These are phyloP conservation scores for Apamea crenata DNA, from an alignment of 2,888 invertebrate genomes.

Conservation along the genomic window DNA sequence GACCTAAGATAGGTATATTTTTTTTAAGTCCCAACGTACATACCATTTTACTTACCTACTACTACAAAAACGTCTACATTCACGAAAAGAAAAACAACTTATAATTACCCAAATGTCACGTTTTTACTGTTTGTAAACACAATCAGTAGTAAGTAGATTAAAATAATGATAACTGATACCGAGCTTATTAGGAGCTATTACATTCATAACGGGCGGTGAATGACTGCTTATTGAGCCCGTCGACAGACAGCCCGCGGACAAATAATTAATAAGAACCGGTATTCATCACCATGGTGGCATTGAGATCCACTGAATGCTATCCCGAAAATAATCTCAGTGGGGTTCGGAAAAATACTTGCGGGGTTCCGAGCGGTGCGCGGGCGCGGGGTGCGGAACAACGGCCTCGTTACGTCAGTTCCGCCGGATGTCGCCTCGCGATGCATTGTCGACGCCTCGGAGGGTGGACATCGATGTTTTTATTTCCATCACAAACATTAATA, in stretches of 20 bases:
- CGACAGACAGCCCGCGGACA: slow-evolving; percentile 80
- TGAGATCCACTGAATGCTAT: slow-evolving; percentile 83
- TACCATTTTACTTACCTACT: background rate
- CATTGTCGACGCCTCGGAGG: slow-evolving; percentile 86
- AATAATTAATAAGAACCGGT: slow-evolving; percentile 84
- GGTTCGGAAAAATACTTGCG: slow-evolving; percentile 70
- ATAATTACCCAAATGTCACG: background rate
- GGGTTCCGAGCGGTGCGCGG: slow-evolving; percentile 59
- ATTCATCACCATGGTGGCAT: slow-evolving; percentile 86
- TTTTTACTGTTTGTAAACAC: slow-evolving; percentile 9
- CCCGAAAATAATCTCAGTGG: slow-evolving; percentile 83
- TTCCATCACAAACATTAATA: slow-evolving; percentile 85
- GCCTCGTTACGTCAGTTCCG: slow-evolving; percentile 89
- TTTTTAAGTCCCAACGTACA: background rate
- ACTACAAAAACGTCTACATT: background rate
- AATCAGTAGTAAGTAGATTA: slow-evolving; percentile 16
- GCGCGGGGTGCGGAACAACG: slow-evolving; percentile 82
- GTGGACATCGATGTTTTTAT: slow-evolving; percentile 86
- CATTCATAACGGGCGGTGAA: slow-evolving; percentile 69
- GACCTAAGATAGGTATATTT: background rate
- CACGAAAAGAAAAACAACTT: background rate
- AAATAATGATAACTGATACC: slow-evolving; percentile 60
- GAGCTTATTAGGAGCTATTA: slow-evolving; percentile 75
- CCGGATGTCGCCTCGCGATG: slow-evolving; percentile 88
- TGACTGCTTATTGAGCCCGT: slow-evolving; percentile 70